These are phyloP conservation scores for Nycticebus coucang DNA, from an alignment of 2,113 vertebrate genomes.

Conservation along the genomic window DNA sequence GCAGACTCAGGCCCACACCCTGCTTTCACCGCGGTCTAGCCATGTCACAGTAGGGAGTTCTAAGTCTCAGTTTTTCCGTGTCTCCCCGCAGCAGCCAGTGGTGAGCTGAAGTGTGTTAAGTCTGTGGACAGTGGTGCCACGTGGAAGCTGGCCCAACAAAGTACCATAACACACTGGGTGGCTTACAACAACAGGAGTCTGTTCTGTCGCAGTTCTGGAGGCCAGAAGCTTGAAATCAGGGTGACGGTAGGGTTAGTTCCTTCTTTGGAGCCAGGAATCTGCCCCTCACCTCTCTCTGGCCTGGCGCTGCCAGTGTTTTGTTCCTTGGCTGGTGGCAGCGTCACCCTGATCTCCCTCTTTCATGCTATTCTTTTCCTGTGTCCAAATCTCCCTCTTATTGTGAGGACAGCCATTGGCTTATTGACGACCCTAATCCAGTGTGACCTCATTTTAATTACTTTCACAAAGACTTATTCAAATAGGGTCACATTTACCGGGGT, in stretches of 20 bases:
- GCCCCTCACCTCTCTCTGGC: not conserved
- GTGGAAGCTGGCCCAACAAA: rapidly evolving
- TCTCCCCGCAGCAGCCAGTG: rapidly evolving
- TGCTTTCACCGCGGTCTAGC: rapidly evolving
- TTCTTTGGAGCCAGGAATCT: not conserved
- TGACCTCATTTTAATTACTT: not conserved
- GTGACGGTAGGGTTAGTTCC: not conserved
- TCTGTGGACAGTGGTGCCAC: rapidly evolving
- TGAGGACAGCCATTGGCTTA: not conserved
- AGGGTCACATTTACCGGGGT: not conserved
- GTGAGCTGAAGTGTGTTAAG: not conserved
- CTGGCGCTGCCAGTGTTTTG: not conserved
- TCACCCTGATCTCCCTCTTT: not conserved
- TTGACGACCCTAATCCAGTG: not conserved
- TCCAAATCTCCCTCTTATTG: not conserved
- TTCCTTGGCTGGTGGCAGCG: not conserved
- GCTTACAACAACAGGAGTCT: not conserved
- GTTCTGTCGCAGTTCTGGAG: not conserved
- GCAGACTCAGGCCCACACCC: not conserved
- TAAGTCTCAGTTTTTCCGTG: not conserved
- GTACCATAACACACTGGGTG: not conserved
- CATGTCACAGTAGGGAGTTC: rapidly evolving
- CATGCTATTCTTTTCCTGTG: not conserved
- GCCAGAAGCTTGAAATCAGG: not conserved
- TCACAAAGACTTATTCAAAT: not conserved